These are phyloP conservation scores for Chymomyza costata DNA, from an alignment of 1,140 invertebrate genomes.

Conservation along the genomic window DNA sequence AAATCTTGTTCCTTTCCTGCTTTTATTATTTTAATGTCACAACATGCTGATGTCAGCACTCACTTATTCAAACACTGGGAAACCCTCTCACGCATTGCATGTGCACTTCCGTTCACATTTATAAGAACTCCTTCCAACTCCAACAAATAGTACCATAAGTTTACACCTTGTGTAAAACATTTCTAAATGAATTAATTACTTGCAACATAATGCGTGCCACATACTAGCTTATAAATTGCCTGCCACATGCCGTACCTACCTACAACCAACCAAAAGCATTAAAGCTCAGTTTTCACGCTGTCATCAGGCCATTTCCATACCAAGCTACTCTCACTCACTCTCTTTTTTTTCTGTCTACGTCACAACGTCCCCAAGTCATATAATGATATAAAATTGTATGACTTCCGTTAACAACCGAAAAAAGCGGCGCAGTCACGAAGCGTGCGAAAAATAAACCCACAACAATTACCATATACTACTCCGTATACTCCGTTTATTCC, in stretches of 20 bases:
- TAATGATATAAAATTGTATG: constrained; percentile 14
- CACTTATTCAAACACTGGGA: too few relatives aligned
- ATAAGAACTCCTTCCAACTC: constrained; percentile 12
- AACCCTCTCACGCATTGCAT: too few relatives aligned
- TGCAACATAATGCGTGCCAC: constrained; percentile 1
- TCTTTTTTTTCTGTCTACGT: too few relatives aligned
- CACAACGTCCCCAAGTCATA: too few relatives aligned
- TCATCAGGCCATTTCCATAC: constrained; percentile 49
- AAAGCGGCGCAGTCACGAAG: too few relatives aligned
- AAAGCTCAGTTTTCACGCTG: constrained; percentile 48
- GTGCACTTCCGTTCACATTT: constrained; percentile 29
- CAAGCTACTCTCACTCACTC: too few relatives aligned
- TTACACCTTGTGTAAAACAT: too few relatives aligned
- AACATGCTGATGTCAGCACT: constrained; percentile 34
- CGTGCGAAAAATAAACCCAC: constrained; percentile 2
- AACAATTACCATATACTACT: neutral
- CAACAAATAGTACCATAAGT: too few relatives aligned
- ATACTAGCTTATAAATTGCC: constrained; percentile 56
- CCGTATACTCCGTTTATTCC: too few relatives aligned
- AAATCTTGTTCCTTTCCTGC: too few relatives aligned
- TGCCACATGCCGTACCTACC: constrained; percentile 2
- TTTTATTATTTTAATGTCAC: constrained; percentile 24
- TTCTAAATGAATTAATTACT: too few relatives aligned
- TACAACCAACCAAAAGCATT: constrained; percentile 1
- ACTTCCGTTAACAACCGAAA: constrained; percentile 8